These are phyloP conservation scores for Nemoura dubitans DNA, from an alignment of 2,888 invertebrate genomes.

Conservation along the genomic window DNA sequence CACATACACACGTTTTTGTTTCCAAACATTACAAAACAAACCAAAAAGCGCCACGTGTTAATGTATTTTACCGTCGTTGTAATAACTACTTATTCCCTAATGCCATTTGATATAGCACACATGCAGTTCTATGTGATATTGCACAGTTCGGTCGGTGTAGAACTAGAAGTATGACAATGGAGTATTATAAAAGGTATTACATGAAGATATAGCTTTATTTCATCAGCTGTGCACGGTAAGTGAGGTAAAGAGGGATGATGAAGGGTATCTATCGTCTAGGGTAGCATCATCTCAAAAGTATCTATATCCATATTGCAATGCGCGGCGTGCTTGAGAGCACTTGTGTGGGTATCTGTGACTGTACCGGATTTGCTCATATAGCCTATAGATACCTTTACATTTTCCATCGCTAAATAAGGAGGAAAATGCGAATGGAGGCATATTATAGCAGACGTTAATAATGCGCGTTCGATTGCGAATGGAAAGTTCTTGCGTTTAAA, in stretches of 20 bases:
- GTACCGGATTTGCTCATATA: too few species aligned
- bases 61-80: neutral
- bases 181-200: too few species aligned
- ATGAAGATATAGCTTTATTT: neutral
- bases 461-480: neutral
- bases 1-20: neutral
- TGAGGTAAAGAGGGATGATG: neutral
- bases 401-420: neutral
- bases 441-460: neutral
- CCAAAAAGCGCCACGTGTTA: neutral
- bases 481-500: neutral
- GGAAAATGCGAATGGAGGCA: neutral
- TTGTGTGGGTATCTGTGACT: too few species aligned
- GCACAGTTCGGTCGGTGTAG: neutral
- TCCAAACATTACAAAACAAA: neutral
- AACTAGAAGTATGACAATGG: too few species aligned
- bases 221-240: neutral
- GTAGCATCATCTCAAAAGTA: neutral
- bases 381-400: too few species aligned
- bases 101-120: neutral
- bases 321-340: neutral
- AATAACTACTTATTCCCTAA: conserved; percentile 12
- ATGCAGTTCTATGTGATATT: neutral
- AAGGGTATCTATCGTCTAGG: neutral
- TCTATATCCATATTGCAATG: neutral